Conservation (phyloP, 1,140 invertebrate genomes). For the Euura lappo region DNA sequence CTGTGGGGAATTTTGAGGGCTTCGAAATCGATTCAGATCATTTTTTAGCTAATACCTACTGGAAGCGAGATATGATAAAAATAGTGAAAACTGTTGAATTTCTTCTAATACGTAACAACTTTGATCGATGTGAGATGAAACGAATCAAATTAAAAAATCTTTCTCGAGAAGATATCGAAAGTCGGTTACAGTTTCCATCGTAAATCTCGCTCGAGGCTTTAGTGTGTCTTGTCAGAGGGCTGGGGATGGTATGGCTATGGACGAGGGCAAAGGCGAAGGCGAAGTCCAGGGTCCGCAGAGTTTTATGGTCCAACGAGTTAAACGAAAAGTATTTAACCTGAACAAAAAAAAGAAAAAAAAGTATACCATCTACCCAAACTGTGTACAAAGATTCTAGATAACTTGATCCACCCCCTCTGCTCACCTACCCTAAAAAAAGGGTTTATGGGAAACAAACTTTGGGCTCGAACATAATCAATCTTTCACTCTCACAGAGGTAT, state of each 20-base stretch:
- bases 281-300: background rate
- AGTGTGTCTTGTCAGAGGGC: background rate
- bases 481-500: too few species aligned
- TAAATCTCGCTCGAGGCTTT: background rate
- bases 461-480: too few species aligned
- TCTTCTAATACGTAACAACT: too few species aligned
- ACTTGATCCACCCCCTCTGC: background rate
- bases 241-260: background rate
- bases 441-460: background rate
- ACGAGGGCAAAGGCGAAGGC: background rate
- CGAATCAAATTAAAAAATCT: too few species aligned
- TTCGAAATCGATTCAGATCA: too few species aligned
- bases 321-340: background rate
- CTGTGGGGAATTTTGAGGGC: too few species aligned
- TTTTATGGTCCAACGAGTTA: background rate
- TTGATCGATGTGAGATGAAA: too few species aligned
- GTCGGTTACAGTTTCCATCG: background rate
- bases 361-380: background rate
- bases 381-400: background rate
- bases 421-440: background rate
- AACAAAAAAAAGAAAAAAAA: too few species aligned
- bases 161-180: too few species aligned
- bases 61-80: too few species aligned
- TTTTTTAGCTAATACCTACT: too few species aligned
- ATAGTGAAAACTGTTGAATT: too few species aligned